phyloP scores from a whole-genome alignment of 1,140 invertebrate species.

The Pachypeltis micranthus region DNA sequence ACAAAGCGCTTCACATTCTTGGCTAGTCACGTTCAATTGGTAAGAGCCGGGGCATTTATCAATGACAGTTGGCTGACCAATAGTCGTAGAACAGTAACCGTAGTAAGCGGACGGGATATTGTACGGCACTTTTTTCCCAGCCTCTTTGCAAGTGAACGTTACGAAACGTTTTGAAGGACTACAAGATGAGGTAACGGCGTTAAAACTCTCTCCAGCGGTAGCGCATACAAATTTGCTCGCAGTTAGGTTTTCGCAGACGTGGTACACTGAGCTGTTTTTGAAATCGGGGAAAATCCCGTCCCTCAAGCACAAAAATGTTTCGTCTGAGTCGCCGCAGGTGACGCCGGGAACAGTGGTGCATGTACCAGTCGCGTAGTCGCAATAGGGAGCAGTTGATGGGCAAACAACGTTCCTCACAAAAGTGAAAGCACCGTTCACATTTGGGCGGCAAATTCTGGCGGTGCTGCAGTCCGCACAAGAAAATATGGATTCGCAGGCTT shows the following conservation, averaged over 20 bases:
- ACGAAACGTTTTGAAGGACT: not conserved
- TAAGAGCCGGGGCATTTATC: not conserved
- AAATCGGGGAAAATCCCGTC: not conserved
- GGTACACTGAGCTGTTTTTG: not conserved
- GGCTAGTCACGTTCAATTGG: slow-evolving; percentile 3
- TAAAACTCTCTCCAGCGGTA: not conserved
- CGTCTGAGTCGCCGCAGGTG: not conserved
- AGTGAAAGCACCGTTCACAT: not conserved
- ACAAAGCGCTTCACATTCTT: slow-evolving; percentile 14
- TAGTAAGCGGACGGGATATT: not conserved
- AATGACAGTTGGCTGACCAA: not conserved
- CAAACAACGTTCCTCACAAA: not conserved
- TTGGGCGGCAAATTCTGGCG: not conserved
- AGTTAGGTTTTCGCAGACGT: not conserved
- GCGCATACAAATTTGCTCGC: not conserved
- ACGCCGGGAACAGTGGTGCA: not conserved
- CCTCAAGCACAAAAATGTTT: not conserved
- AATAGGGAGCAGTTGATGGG: not conserved
- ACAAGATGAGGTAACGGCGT: not conserved
- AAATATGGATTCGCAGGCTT: not conserved
- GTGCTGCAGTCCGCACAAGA: not conserved
- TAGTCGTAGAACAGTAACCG: not conserved
- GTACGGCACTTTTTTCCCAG: not conserved
- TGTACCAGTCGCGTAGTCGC: not conserved
- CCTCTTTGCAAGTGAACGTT: not conserved